Base-by-base conservation (phyloP, 1,140 invertebrate species). In the Drosophila pseudoananassae region DNA sequence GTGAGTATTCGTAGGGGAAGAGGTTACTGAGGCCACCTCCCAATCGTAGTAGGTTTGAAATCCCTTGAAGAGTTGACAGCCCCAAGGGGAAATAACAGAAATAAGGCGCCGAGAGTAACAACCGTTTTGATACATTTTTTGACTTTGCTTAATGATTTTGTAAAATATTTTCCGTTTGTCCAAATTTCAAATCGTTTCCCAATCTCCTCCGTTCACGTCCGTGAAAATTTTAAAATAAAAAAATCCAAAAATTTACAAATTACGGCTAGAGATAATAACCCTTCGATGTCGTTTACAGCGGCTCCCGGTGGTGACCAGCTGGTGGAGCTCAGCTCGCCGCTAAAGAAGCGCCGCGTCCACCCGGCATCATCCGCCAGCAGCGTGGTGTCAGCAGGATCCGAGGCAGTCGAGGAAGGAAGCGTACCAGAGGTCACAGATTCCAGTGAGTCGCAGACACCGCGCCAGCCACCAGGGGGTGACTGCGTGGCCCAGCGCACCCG, bases 401-500 rank as follows among this genome's bases (percentile, higher is more conserved):
- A 20, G 36, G 38, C 25, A 50, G 45, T 53, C 47, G 45, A 36
- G 17, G 46, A 51, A 43, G 23, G 8, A 36, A 45, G 23, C n/a
- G 50, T n/a, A n/a, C n/a, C n/a, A n/a, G n/a, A n/a, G 20, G 31
- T 53, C 9, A 43, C 9, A 17, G 40, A 7, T 17, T 14, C 15
- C 9, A 7, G 52, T 27, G 46, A 53, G 23, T 53, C 2, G 17
- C 45, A 55, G 23, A 36, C 38, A 12, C 51, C 38, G 4, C 56
- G 25, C 6, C 76, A 60, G 36, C 46, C 85, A 14, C 73, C 87
- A 9, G 71, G 75, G 20, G 71, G 82, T 1, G 90, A 91, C 65
- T 92, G 90, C 65, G 88, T 92, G 40, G 91, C 91, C 14, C 90
- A 90, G 72, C 84, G 91, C 31, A 92, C 91, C 10, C 90, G 91